Conservation (phyloP, 2,113 vertebrate genomes). For the Syngnathus scovelli region DNA sequence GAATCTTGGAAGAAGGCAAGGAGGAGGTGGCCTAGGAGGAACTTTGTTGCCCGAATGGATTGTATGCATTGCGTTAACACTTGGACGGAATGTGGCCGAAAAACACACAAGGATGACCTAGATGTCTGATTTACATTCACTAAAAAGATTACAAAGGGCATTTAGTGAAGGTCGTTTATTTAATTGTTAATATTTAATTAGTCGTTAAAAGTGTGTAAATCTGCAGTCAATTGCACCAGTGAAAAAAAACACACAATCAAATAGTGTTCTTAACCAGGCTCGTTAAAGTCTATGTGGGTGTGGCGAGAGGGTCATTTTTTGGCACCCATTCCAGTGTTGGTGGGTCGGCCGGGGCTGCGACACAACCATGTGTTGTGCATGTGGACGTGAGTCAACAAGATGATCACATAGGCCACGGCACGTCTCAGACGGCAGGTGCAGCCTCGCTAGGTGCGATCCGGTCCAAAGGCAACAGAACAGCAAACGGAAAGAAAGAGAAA, state of each 20-base stretch:
- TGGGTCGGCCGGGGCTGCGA: constrained; percentile 34
- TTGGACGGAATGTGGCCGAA: constrained; percentile 32
- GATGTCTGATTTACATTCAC: too few species aligned
- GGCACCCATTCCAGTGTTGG: constrained; percentile 42
- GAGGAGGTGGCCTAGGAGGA: background rate
- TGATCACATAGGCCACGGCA: constrained; percentile 57
- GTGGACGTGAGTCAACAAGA: constrained; percentile 57
- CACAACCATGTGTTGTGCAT: constrained; percentile 58
- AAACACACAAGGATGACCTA: background rate
- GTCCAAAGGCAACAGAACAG: constrained; percentile 49
- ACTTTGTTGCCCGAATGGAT: constrained; percentile 44
- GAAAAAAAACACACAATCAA: background rate
- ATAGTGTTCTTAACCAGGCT: background rate
- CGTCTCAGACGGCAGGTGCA: constrained; percentile 64
- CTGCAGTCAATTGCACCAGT: background rate
- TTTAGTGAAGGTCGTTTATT: background rate
- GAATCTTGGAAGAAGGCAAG: constrained; percentile 5
- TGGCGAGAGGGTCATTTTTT: constrained; percentile 43
- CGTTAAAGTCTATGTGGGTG: constrained; percentile 24
- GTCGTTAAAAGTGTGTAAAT: background rate
- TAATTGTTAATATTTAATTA: background rate
- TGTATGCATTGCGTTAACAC: constrained; percentile 51
- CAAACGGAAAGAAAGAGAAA: constrained; percentile 32
- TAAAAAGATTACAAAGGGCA: too few species aligned
- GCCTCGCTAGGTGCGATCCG: constrained; percentile 53